Evolutionary conservation across 2,113 vertebrate genomes (phyloP), one percentile per base, ranked within the genome.

Genomic region (Bujurquina vittata): DNA sequence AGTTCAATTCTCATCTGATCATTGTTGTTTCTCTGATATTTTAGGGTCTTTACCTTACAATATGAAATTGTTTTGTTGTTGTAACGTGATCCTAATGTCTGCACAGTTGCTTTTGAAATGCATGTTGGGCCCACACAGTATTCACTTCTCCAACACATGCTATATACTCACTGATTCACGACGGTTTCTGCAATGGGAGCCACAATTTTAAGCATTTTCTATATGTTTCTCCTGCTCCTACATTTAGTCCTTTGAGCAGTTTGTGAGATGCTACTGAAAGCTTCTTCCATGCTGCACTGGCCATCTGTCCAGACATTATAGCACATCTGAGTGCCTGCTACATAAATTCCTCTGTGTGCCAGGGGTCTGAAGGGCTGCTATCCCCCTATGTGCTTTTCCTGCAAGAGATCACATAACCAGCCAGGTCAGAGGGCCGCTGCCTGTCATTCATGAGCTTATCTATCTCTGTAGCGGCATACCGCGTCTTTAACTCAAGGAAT

Each of bases 271-370:
- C 78, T 37, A 54, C 60, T 84, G 58, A 69, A 81, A 78, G 26
- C 46, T 49, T 35, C 29, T 62, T 52, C 59, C 31, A 69, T 15
- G 35, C 52, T 54, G 12, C 52, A 23, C 18, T 3, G n/a, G 35
- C 83, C 90, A 88, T 79, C 81, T 84, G 76, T 81, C 46, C 74
- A 69, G 74, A 80, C 75, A 81, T 60, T 15, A 26, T n/a, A 43
- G 78, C 85, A 80, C 84, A 84, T 88, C 84, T 86, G 55, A 79
- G 77, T 59, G 46, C 69, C 61, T 77, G 60, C 59, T 65, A 0
- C 33, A 59, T 35, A 79, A 80, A 87, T 84, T 88, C 65, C 76
- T 80, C 46, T 20, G 22, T 79, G 31, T 80, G 87, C 65, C 60
- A 56, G 4, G 57, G 37, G 18, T 46, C 62, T 80, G 43, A 61